Evolutionary conservation across 2,888 invertebrate species (phyloP), one percentile per base, ranked within the genome.

Genomic region (Ophioninae sp.): DNA sequence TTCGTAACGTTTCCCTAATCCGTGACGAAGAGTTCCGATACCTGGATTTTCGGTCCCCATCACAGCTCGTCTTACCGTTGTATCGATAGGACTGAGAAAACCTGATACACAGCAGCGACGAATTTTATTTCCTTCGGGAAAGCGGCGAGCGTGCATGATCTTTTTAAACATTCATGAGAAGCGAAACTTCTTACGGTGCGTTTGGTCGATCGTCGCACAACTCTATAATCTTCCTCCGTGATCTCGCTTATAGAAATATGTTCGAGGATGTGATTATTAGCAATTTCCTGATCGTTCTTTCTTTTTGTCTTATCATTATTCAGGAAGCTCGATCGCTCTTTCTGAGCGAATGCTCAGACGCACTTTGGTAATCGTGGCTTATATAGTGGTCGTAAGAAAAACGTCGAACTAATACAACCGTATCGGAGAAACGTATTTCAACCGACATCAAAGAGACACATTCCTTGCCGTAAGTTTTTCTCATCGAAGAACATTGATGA

Each of bases 131-230:
- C 6, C 44, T 37, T 77, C 17, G 50, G n/a, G 62, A 50, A 50
- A 37, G 41, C 41, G 7, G 56, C 41, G 57, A 65, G 39, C 23
- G 59, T 68, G 68, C 76, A 74, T 64, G 59, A 59, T 67, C 67
- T 21, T 13, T 39, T 76, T 39, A 68, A 41, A 67, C 67, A 76
- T 76, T 67, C 76, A 76, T 17, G 67, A 76, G 41, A 13, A 39
- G 37, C 13, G 65, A 75, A 75, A 65, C 50, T 67, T 67, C 6
- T 21, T 10, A 30, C 6, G 37, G 44, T 67, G 13, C 67, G 7
- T 7, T 50, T 50, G 44, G 7, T 2, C 50, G 23, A 21, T 59
- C 59, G 59, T 6, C 44, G 20, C 7, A 20, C 59, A n/a, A 59
- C 1, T n/a, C 13, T 10, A 44, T 44, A 59, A 59, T 59, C 20